phyloP scores from a whole-genome alignment of 2,888 invertebrate genomes.

The Oxyscelio sp. region DNA sequence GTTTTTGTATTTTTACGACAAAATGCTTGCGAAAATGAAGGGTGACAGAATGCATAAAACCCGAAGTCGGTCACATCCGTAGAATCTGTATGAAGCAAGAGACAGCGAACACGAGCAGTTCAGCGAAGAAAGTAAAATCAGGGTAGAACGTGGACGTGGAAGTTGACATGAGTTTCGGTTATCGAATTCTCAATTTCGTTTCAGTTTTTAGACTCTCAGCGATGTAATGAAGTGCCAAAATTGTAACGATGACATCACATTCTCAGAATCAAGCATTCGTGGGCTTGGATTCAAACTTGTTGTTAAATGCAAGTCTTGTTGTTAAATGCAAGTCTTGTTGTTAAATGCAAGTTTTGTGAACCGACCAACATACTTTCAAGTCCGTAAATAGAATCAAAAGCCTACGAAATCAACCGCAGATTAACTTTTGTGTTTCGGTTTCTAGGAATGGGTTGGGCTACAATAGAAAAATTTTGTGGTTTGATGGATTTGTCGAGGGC shows the following conservation, averaged over 20 bases:
- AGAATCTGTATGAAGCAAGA: constrained; percentile 28
- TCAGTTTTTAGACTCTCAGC: no score
- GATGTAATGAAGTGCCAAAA: constrained; percentile 61
- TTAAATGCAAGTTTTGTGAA: constrained; percentile 16
- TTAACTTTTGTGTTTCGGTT: constrained; percentile 13
- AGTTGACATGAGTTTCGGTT: constrained; percentile 2
- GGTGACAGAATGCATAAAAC: constrained; percentile 2
- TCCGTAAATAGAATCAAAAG: constrained; percentile 12
- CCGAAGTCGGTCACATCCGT: constrained; percentile 4
- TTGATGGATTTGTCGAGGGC: constrained; percentile 9
- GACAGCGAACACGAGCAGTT: constrained; percentile 16
- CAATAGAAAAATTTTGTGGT: constrained; percentile 18
- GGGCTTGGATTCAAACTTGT: constrained; percentile 58
- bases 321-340: no score
- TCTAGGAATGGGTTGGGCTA: constrained; percentile 9
- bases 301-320: no score
- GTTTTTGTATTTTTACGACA: no score
- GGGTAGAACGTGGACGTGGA: constrained; percentile 3
- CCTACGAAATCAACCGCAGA: constrained; percentile 22
- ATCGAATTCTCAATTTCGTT: no score
- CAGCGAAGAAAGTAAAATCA: constrained; percentile 23
- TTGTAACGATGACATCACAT: constrained; percentile 55
- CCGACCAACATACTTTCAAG: constrained; percentile 8
- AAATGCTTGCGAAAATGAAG: no score
- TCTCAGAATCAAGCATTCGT: constrained; percentile 49